A percentile compares a stretch with the other conserved stretches of the same genome.
Conservation (phyloP, 2,888 invertebrate genomes). For the Drosophila paucipuncta region DNA sequence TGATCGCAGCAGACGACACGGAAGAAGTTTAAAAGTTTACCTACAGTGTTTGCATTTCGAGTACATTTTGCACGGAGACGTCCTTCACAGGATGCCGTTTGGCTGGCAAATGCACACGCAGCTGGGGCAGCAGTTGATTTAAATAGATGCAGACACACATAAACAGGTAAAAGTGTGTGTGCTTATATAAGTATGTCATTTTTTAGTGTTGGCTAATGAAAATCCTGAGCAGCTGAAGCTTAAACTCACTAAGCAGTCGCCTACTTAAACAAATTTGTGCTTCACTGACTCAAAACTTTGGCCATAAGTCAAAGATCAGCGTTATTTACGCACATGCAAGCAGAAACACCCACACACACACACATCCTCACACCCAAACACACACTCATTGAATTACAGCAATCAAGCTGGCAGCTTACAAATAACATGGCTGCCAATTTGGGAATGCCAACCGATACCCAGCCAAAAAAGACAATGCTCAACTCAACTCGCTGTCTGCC, state of each 20-base stretch:
- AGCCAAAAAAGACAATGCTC: slow-evolving; percentile 23
- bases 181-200: slow-evolving; percentile 22
- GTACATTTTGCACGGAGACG: slow-evolving; percentile 67
- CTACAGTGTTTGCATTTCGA: slow-evolving; percentile 68
- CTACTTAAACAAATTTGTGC: slow-evolving; percentile 56
- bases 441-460: slow-evolving; percentile 25
- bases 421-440: slow-evolving; percentile 44
- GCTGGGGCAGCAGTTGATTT: slow-evolving; percentile 16
- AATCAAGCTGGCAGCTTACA: slow-evolving; percentile 52
- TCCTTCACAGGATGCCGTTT: slow-evolving; percentile 63
- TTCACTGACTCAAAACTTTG: slow-evolving; percentile 56
- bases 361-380: background rate
- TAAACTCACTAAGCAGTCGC: slow-evolving; percentile 51
- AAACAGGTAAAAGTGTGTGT: background rate
- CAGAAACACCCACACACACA: slow-evolving; percentile 8
- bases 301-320: slow-evolving; percentile 65
- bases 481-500: slow-evolving; percentile 20
- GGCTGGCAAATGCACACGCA: slow-evolving; percentile 28
- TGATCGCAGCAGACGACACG: slow-evolving; percentile 42
- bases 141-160: slow-evolving; percentile 7
- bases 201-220: slow-evolving; percentile 54
- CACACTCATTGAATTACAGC: slow-evolving; percentile 23
- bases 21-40: slow-evolving; percentile 71
- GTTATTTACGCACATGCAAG: slow-evolving; percentile 47
- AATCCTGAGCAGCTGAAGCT: slow-evolving; percentile 33